A percentile compares a stretch with the other conserved stretches of the same genome.
Conservation (phyloP, 2,888 invertebrate species). For the Mongoloraphidia duomilia region DNA sequence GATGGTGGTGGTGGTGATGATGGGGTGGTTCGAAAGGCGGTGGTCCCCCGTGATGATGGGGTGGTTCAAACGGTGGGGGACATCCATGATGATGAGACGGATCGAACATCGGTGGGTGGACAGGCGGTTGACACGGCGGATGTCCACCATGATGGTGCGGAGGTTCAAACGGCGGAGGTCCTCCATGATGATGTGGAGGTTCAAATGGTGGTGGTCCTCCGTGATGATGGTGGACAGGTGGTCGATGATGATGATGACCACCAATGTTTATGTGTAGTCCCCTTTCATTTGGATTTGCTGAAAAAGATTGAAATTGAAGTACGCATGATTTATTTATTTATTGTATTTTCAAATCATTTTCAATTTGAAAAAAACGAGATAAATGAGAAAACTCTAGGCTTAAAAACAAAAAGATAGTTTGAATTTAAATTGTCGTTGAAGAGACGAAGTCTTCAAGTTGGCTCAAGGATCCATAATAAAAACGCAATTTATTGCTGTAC, state of each 20-base stretch:
- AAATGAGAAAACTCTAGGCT: too few relatives aligned
- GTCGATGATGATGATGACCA: neutral
- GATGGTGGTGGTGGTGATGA: neutral
- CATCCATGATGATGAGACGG: neutral
- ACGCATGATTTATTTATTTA: too few relatives aligned
- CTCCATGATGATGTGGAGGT: neutral
- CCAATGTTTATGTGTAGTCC: neutral
- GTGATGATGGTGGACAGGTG: neutral
- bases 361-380: too few relatives aligned
- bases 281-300: too few relatives aligned
- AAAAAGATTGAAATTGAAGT: too few relatives aligned
- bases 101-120: neutral
- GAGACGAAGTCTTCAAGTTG: too few relatives aligned
- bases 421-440: too few relatives aligned
- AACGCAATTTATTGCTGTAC: too few relatives aligned
- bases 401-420: too few relatives aligned
- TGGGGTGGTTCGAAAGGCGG: neutral
- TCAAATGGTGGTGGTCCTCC: neutral
- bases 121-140: neutral
- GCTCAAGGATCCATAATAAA: too few relatives aligned
- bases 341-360: too few relatives aligned
- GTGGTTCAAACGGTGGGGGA: neutral
- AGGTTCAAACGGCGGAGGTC: neutral
- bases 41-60: neutral
- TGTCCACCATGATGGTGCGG: neutral